Conservation (phyloP, 2,888 invertebrate genomes). For the Drosophila sordidula region DNA sequence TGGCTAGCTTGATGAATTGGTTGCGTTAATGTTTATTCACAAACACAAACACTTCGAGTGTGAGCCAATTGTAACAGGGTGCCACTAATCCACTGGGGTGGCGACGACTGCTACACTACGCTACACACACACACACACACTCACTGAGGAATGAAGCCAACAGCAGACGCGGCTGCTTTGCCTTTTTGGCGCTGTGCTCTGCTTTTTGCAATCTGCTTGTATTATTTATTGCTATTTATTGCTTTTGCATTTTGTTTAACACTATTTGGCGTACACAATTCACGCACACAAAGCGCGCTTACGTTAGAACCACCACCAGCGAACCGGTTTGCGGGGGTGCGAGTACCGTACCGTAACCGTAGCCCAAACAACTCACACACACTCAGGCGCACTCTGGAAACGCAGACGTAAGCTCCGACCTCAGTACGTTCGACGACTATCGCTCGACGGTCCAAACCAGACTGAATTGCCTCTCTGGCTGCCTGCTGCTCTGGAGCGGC, state of each 20-base stretch:
- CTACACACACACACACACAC: slow-evolving; percentile 28
- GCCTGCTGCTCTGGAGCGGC: slow-evolving; percentile 31
- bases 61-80: slow-evolving; percentile 66
- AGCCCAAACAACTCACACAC: slow-evolving; percentile 57
- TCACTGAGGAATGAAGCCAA: slow-evolving; percentile 1
- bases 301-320: slow-evolving; percentile 56
- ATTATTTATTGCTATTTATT: slow-evolving; percentile 46
- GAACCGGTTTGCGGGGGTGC: slow-evolving; percentile 76
- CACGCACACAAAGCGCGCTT: slow-evolving; percentile 35
- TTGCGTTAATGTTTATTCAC: slow-evolving; percentile 36
- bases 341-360: slow-evolving; percentile 59
- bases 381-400: slow-evolving; percentile 41
- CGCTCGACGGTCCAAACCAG: slow-evolving; percentile 65
- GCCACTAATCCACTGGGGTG: slow-evolving; percentile 84
- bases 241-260: slow-evolving; percentile 61
- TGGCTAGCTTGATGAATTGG: neutral
- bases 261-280: slow-evolving; percentile 23
- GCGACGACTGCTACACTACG: slow-evolving; percentile 62
- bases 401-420: slow-evolving; percentile 54
- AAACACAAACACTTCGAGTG: slow-evolving; percentile 51
- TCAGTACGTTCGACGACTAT: slow-evolving; percentile 28
- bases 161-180: slow-evolving; percentile 40
- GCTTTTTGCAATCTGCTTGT: slow-evolving; percentile 51
- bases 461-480: slow-evolving; percentile 36
- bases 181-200: slow-evolving; percentile 61